These are phyloP conservation scores for Tromatobia lineatoria DNA, from an alignment of 2,888 invertebrate genomes.

Conservation along the genomic window DNA sequence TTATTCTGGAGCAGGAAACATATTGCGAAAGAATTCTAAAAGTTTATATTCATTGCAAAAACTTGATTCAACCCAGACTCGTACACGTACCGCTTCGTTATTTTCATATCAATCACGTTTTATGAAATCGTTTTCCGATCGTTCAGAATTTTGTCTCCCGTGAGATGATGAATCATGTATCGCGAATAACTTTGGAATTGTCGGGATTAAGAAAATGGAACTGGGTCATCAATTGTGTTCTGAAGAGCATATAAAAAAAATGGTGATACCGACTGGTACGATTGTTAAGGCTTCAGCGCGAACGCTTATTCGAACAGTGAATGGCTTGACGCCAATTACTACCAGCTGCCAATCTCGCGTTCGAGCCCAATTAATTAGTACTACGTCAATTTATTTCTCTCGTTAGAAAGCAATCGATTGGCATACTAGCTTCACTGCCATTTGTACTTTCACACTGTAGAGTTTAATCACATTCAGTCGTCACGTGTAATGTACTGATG, in stretches of 20 bases:
- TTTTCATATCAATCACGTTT: background rate
- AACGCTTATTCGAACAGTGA: constrained; percentile 9
- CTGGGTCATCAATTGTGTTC: constrained; percentile 7
- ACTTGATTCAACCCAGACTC: background rate
- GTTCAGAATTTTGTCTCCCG: background rate
- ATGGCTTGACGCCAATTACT: constrained; percentile 55
- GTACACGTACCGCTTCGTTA: background rate
- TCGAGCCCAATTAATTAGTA: constrained; percentile 53
- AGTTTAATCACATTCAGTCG: constrained; percentile 4
- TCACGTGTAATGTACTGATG: constrained; percentile 7
- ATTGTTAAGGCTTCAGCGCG: background rate
- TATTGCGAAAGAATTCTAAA: background rate
- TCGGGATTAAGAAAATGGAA: background rate
- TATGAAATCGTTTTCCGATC: background rate
- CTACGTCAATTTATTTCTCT: constrained; percentile 59
- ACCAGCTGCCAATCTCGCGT: constrained; percentile 41
- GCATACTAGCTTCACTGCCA: background rate
- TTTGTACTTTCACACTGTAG: constrained; percentile 5
- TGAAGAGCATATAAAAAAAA: constrained; percentile 7
- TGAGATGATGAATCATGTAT: background rate
- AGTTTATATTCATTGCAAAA: background rate
- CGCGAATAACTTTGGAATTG: background rate
- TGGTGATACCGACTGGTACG: background rate
- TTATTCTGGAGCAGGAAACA: background rate
- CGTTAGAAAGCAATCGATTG: constrained; percentile 32